A percentile compares a stretch with the other conserved stretches of the same genome.
Evolutionary conservation across 2,113 vertebrate species (phyloP).

Genomic region (Chamaetylas fuelleborni): DNA sequence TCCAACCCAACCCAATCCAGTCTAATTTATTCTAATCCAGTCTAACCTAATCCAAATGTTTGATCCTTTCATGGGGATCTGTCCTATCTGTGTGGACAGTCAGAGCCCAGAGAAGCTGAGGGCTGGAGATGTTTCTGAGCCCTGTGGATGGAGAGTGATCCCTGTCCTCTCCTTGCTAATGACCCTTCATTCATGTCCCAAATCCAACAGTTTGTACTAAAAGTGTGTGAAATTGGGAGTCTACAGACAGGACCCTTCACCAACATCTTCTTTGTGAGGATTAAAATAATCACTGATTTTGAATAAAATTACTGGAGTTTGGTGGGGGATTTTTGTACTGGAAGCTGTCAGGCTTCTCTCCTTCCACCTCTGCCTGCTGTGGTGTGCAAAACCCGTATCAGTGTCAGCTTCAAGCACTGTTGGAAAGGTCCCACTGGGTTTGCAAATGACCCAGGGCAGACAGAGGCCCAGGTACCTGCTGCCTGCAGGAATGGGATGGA

Average conservation of each 20-base stretch:
- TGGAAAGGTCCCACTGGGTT: neutral
- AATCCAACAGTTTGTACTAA: neutral
- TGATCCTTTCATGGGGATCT: neutral
- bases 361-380: neutral
- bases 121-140: neutral
- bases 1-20: neutral
- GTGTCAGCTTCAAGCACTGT: neutral
- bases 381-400: accelerated
- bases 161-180: neutral
- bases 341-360: neutral
- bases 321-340: neutral
- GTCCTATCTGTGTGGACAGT: neutral
- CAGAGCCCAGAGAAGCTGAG: neutral
- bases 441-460: neutral
- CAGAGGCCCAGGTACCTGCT: neutral
- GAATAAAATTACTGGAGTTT: neutral
- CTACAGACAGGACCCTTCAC: neutral
- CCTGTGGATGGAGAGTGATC: neutral
- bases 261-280: neutral
- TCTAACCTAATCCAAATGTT: neutral
- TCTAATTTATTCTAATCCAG: no score
- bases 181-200: neutral
- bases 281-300: neutral
- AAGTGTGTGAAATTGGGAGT: neutral
- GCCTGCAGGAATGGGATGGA: neutral